Evolutionary conservation across 2,888 invertebrate species (phyloP).

Genomic region (Pantelozetes paolii): DNA sequence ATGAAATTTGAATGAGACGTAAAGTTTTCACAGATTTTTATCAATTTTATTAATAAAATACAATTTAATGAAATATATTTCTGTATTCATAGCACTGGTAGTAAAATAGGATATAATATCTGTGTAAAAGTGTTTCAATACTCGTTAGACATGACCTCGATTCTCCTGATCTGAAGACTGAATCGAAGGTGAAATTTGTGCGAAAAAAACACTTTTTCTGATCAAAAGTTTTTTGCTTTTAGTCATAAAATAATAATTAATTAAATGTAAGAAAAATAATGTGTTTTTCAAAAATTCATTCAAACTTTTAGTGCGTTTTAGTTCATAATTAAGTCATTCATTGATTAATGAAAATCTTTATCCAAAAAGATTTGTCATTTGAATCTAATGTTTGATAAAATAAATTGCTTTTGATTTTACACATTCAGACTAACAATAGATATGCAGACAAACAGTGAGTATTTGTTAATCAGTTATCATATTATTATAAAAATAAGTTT

Average conservation of each 20-base stretch:
- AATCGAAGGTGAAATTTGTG: slow-evolving; percentile 29
- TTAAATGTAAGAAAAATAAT: too few relatives aligned
- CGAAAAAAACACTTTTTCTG: not conserved
- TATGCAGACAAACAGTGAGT: not conserved
- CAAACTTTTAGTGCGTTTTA: not conserved
- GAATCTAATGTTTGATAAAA: not conserved
- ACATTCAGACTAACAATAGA: not conserved
- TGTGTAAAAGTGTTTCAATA: slow-evolving; percentile 7
- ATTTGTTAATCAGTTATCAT: too few relatives aligned
- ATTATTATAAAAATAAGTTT: too few relatives aligned
- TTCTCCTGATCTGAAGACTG: not conserved
- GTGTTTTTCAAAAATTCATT: not conserved
- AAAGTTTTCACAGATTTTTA: too few relatives aligned
- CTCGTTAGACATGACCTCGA: slow-evolving; percentile 34
- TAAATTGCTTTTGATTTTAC: not conserved
- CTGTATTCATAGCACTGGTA: too few relatives aligned
- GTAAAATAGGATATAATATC: not conserved
- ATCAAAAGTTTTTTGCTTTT: too few relatives aligned
- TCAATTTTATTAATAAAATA: too few relatives aligned
- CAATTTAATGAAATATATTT: too few relatives aligned
- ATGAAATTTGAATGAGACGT: too few relatives aligned
- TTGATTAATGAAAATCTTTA: too few relatives aligned
- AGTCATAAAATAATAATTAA: not conserved
- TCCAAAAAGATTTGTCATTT: too few relatives aligned
- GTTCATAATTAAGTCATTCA: too few relatives aligned